Evolutionary conservation across 92 coral and sea anemone genomes (phyloP), one percentile per base, ranked within the genome.

Genomic region (Umimayanthus chanpuru): DNA sequence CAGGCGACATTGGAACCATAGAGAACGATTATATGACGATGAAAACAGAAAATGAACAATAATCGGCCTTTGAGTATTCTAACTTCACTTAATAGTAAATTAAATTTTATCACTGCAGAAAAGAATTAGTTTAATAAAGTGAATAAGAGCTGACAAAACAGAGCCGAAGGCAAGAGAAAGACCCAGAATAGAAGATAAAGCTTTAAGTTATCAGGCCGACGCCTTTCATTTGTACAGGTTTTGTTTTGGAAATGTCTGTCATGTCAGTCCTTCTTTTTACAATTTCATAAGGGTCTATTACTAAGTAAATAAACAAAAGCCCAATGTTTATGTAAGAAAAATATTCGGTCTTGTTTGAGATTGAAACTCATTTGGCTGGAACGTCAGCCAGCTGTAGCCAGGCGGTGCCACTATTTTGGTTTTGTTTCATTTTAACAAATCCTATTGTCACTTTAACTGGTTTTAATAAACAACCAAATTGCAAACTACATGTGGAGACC

Each of bases 311-410:
- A 81, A 40, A 66, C 21, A 16, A 23, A 61, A 65, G 21, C 73
- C n/a, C 21, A 39, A 21, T 64, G 53, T 38, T 64, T 65, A 25
- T 81, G 25, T 43, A 44, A 71, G 38, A 26, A 25, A 82, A 40
- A 43, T n/a, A 64, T 65, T 43, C 21, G 41, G 39, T 40, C 41
- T 23, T 38, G 14, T 43, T 73, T 73, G 18, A 70, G 9, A 43
- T 26, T 44, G 16, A 18, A 43, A 82, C 53, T 82, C 77, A 68
- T 43, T 25, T 68, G 86, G 77, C 76, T 79, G 61, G 81, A 56
- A 56, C 50, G 14, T 75, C 1, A 58, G 70, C 41, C 87, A 83
- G 87, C 87, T 83, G 87, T 20, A 47, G 25, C 20, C 87, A 83
- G 87, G 41, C 67, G 78, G 77, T 44, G 50, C 11, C 14, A 14